phyloP scores from a whole-genome alignment of 2,888 invertebrate species.

The Ennomos quercinarius region DNA sequence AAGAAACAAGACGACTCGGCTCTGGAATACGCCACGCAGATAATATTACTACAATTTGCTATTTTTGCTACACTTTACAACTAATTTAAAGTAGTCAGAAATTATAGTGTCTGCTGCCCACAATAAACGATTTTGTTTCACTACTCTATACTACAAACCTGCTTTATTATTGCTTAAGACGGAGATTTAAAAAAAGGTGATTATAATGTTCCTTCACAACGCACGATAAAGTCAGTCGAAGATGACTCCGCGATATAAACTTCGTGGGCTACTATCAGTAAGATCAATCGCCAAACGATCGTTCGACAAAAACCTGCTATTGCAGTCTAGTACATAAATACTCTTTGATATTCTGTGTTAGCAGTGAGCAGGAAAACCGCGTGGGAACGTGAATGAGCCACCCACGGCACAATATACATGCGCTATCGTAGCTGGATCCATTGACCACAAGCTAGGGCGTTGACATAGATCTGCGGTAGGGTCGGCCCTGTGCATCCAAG shows the following conservation, averaged over 20 bases:
- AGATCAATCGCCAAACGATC: conserved; percentile 13
- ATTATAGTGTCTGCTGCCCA: no score
- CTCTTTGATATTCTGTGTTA: conserved; percentile 1
- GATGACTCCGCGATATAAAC: conserved; percentile 3
- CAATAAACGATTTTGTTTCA: no score
- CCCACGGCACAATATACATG: conserved; percentile 36
- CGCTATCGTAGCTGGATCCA: conserved; percentile 26
- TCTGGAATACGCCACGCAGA: no score
- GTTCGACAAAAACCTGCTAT: conserved; percentile 7
- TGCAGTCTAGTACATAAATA: not conserved
- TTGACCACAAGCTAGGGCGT: conserved; percentile 33
- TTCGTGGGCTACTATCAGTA: conserved; percentile 6
- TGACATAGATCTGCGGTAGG: conserved; percentile 25
- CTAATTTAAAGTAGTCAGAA: no score
- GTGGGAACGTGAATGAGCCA: conserved; percentile 47
- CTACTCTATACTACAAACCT: not conserved
- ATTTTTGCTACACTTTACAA: no score
- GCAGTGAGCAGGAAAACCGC: conserved; percentile 38
- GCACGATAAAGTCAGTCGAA: not conserved
- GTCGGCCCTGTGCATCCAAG: conserved; percentile 2
- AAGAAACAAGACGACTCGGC: no score
- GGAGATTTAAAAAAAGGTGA: not conserved
- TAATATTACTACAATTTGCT: no score
- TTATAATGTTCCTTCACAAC: not conserved
- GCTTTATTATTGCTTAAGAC: not conserved